Evolutionary conservation across 2,797 vertebrate species (phyloP).

Genomic region (Gadopsis marmoratus): DNA sequence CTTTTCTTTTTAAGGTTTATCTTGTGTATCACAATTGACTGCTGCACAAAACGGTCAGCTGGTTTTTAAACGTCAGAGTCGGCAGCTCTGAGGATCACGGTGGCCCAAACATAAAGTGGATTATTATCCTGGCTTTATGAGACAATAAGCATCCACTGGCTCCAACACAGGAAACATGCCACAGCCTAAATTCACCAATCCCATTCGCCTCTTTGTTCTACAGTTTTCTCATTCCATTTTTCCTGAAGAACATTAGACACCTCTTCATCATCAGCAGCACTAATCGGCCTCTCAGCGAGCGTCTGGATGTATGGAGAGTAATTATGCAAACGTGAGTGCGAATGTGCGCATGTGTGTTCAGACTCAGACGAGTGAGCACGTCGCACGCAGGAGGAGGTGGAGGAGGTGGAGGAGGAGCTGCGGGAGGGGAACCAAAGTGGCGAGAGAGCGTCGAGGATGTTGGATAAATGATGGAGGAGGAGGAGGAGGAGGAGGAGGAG

Average conservation of each 20-base stretch:
- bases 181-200: background rate
- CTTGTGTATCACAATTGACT: background rate
- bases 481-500: conserved; percentile 4
- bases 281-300: conserved; percentile 2
- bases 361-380: conserved; percentile 37
- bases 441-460: background rate
- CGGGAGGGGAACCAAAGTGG: background rate
- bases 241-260: background rate
- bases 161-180: background rate
- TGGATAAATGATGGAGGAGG: conserved; percentile 13
- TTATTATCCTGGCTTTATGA: background rate
- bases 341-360: conserved; percentile 39
- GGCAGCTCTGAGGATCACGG: conserved; percentile 6
- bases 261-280: conserved; percentile 25
- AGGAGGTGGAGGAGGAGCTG: conserved; percentile 16
- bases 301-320: background rate
- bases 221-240: background rate
- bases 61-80: background rate
- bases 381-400: background rate
- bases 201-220: background rate
- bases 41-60: background rate
- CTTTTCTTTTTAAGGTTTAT: background rate
- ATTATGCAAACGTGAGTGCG: conserved; percentile 21
- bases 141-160: background rate
- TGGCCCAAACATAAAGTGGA: background rate